Evolutionary conservation across 2,113 vertebrate species (phyloP).

Genomic region (Muntiacus reevesi): DNA sequence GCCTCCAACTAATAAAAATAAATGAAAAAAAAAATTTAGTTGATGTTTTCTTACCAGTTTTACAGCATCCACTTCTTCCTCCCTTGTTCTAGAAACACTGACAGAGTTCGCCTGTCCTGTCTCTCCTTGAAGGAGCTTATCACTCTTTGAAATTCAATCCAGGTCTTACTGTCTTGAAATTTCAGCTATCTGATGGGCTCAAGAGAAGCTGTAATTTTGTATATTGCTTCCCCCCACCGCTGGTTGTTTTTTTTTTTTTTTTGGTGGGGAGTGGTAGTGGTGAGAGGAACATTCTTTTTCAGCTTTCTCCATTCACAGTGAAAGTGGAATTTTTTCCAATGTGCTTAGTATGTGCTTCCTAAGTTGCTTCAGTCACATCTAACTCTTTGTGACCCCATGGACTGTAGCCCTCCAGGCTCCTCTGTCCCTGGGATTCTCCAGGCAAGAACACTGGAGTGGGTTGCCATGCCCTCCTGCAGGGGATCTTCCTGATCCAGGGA

Average conservation of each 20-base stretch:
- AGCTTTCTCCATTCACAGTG: background rate
- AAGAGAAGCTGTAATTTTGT: background rate
- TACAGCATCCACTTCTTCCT: background rate
- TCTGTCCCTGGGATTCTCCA: background rate
- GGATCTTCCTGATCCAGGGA: background rate
- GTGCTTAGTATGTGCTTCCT: background rate
- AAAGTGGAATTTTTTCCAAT: background rate
- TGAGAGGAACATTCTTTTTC: background rate
- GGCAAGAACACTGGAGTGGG: background rate
- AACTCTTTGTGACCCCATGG: background rate
- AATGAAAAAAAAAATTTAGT: background rate
- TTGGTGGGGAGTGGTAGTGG: background rate
- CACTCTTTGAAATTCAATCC: background rate
- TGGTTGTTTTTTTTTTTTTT: background rate
- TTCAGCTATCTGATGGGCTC: background rate
- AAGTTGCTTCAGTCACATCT: background rate
- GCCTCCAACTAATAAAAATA: too few species aligned
- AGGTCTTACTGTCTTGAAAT: background rate
- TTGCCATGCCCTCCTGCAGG: background rate
- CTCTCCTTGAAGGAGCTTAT: background rate
- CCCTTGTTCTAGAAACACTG: background rate
- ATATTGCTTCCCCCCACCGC: background rate
- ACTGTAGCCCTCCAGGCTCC: background rate
- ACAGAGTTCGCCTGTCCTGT: background rate
- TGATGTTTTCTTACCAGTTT: background rate